These are phyloP conservation scores for Siniperca knerii DNA, from an alignment of 2,113 vertebrate species.

Conservation along the genomic window DNA sequence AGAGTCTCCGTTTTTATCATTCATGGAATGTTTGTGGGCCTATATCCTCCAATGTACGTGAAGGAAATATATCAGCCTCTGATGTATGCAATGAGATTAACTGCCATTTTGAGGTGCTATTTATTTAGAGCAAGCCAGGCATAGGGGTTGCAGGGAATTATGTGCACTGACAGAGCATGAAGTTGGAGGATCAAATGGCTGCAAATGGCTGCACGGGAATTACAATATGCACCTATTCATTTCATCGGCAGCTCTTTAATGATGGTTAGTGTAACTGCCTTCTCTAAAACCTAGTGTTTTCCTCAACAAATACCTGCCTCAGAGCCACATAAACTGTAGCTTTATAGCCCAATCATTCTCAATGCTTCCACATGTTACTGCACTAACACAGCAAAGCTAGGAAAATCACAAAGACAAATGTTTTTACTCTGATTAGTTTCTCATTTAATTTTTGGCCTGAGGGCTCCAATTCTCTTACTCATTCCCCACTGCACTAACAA, in stretches of 20 bases:
- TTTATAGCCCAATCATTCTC: slow-evolving; percentile 55
- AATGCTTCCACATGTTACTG: slow-evolving; percentile 46
- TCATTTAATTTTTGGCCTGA: slow-evolving; percentile 54
- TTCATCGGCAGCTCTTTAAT: slow-evolving; percentile 68
- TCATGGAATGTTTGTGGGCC: slow-evolving; percentile 45
- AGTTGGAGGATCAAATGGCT: slow-evolving; percentile 77
- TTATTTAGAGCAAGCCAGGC: slow-evolving; percentile 75
- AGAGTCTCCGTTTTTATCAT: slow-evolving; percentile 61
- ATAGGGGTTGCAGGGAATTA: slow-evolving; percentile 74
- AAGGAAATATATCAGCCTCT: slow-evolving; percentile 59
- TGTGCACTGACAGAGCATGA: slow-evolving; percentile 83
- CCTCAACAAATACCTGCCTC: slow-evolving; percentile 38
- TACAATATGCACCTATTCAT: slow-evolving; percentile 66
- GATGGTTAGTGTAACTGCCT: slow-evolving; percentile 43
- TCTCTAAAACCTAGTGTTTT: slow-evolving; percentile 41
- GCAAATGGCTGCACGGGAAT: slow-evolving; percentile 68
- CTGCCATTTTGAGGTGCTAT: slow-evolving; percentile 72
- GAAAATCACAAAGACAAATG: slow-evolving; percentile 66
- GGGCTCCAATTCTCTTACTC: slow-evolving; percentile 48
- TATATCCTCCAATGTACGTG: slow-evolving; percentile 48
- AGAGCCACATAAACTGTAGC: slow-evolving; percentile 30
- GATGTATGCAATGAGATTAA: slow-evolving; percentile 73
- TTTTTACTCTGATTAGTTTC: slow-evolving; percentile 70
- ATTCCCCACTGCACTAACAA: slow-evolving; percentile 48
- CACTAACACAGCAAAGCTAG: slow-evolving; percentile 33